Conservation (phyloP, 2,888 invertebrate species). For the Lumbricus terrestris region DNA sequence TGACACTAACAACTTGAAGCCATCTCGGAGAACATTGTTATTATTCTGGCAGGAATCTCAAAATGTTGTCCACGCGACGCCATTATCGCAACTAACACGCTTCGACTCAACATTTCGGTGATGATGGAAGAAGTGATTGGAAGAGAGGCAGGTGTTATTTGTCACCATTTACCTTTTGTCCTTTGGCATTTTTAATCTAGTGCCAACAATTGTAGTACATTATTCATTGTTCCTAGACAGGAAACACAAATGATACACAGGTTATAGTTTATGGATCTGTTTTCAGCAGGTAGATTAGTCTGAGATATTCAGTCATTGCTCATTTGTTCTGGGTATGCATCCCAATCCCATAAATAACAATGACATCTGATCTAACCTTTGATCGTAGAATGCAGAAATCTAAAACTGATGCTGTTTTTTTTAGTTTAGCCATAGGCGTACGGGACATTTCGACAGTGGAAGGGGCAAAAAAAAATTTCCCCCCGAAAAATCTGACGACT, state of each 20-base stretch:
- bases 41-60: slow-evolving; percentile 22
- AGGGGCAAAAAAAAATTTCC: no score
- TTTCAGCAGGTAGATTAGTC: no score
- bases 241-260: no score
- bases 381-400: not conserved
- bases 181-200: not conserved
- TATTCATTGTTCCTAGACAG: no score
- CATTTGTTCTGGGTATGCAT: not conserved
- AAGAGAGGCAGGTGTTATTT: slow-evolving; percentile 17
- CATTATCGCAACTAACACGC: slow-evolving; percentile 29
- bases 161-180: not conserved
- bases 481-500: no score
- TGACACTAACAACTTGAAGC: not conserved
- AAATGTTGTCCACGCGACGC: slow-evolving; percentile 21
- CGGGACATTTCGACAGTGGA: no score
- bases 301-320: not conserved
- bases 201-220: no score
- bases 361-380: not conserved
- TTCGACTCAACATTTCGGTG: slow-evolving; percentile 19
- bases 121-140: slow-evolving; percentile 16
- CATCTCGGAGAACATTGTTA: not conserved
- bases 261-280: no score
- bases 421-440: no score
- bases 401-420: not conserved
- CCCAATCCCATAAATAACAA: not conserved